Evolutionary conservation across 2,888 invertebrate species (phyloP), one percentile per base, ranked within the genome.

Genomic region (Periphyllus acericola): DNA sequence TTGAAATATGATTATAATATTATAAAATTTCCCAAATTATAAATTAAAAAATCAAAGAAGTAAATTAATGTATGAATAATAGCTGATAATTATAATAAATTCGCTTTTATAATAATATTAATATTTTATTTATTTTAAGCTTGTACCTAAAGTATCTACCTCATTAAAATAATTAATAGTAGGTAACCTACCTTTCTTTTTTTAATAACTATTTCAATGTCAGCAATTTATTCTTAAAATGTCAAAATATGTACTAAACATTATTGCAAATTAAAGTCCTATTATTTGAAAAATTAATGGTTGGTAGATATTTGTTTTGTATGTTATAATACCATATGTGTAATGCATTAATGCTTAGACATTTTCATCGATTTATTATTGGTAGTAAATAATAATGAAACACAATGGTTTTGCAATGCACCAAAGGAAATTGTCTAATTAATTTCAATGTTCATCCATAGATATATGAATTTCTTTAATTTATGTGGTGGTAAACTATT

Each of bases 331-430:
- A 25, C 46, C n/a, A 17, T 71, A 25, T 52, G 25, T 71, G 3
- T n/a, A 25, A 52, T 52, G n/a, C 9, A 76, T 52, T 46, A n/a
- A 52, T 74, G 34, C 19, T 83, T 40, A 17, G 36, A 74, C 14
- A 74, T 83, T 74, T 29, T 19, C 21, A 36, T 84, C 25, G 25
- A 60, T 84, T 14, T 66, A 66, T 84, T 66, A 46, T 84, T 66
- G 32, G 46, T 46, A 76, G 76, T 74, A 46, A 82, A 82, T 78
- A 74, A 74, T 74, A 74, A 83, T 84, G 46, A 32, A 76, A 32
- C 36, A 60, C 25, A 34, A 46, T 46, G 52, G 21, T 84, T 75
- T 75, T 40, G 46, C 60, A 84, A 84, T 75, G 14, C 68, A 76
- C 66, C 40, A 66, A 29, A 60, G 25, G 60, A 60, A 21, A 17